Percentiles rank a stretch among this genome's conserved stretches.
Evolutionary conservation across 1,140 invertebrate species (phyloP).

Genomic region (Brachionus plicatilis): DNA sequence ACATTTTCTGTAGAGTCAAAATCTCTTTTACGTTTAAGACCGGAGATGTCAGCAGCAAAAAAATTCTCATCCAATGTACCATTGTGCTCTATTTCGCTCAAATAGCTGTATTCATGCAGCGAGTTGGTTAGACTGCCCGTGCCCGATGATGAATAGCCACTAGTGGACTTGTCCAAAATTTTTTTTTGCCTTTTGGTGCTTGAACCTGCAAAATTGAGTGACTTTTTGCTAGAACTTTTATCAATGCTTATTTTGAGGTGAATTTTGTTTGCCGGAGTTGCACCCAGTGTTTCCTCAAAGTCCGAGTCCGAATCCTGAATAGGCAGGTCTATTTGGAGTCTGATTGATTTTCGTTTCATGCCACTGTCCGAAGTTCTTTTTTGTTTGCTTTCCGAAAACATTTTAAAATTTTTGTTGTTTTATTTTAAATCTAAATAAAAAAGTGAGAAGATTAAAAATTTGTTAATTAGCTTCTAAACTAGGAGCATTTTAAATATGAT

Average conservation of each 20-base stretch:
- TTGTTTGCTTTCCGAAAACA: neutral
- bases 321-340: neutral
- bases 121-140: neutral
- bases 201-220: neutral
- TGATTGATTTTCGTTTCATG: neutral
- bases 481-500: neutral
- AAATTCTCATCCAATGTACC: neutral
- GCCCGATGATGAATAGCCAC: slow-evolving; percentile 10
- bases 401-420: neutral
- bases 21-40: neutral
- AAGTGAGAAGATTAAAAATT: neutral
- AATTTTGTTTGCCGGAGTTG: neutral
- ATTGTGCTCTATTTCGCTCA: neutral
- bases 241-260: slow-evolving; percentile 20
- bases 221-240: neutral
- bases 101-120: neutral
- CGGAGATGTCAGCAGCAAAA: neutral
- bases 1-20: neutral
- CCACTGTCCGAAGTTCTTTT: neutral
- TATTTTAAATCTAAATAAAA: neutral
- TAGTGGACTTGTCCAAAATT: neutral
- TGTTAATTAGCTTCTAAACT: neutral
- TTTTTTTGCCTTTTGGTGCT: neutral
- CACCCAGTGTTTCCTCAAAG: neutral
- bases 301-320: slow-evolving; percentile 10